phyloP scores from a whole-genome alignment of 2,888 invertebrate genomes.

The Melolontha melolontha region DNA sequence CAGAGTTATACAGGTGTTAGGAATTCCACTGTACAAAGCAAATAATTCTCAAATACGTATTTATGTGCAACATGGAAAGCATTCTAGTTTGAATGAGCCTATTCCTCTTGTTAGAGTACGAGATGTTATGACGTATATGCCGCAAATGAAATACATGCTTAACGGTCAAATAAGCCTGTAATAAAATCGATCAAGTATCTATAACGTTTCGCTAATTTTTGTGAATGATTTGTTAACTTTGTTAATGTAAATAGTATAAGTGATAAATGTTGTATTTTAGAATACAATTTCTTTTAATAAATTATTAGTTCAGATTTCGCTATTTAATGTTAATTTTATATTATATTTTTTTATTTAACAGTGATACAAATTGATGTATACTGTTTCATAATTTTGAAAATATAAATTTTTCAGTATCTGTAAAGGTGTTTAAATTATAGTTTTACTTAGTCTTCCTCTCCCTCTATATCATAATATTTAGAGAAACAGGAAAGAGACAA shows the following conservation, averaged over 20 bases:
- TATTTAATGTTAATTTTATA: slow-evolving; percentile 28
- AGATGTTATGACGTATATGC: slow-evolving; percentile 87
- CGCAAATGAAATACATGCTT: slow-evolving; percentile 89
- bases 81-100: slow-evolving; percentile 76
- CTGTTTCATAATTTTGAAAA: neutral
- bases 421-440: slow-evolving; percentile 1
- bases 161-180: slow-evolving; percentile 35
- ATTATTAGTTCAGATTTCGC: slow-evolving; percentile 5
- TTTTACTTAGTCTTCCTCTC: neutral
- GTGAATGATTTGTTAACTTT: slow-evolving; percentile 24
- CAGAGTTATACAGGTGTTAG: slow-evolving; percentile 83
- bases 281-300: slow-evolving; percentile 5
- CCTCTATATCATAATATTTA: neutral
- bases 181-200: neutral
- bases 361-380: slow-evolving; percentile 7
- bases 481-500: no score
- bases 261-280: slow-evolving; percentile 22
- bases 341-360: slow-evolving; percentile 25
- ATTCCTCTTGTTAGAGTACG: slow-evolving; percentile 85
- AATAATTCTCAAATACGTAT: slow-evolving; percentile 82
- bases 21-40: slow-evolving; percentile 83
- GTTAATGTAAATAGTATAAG: slow-evolving; percentile 35
- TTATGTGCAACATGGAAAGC: slow-evolving; percentile 81
- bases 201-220: neutral
- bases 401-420: slow-evolving; percentile 28